Evolutionary conservation across 2,888 invertebrate genomes (phyloP).

Genomic region (Mythimna lalbum): DNA sequence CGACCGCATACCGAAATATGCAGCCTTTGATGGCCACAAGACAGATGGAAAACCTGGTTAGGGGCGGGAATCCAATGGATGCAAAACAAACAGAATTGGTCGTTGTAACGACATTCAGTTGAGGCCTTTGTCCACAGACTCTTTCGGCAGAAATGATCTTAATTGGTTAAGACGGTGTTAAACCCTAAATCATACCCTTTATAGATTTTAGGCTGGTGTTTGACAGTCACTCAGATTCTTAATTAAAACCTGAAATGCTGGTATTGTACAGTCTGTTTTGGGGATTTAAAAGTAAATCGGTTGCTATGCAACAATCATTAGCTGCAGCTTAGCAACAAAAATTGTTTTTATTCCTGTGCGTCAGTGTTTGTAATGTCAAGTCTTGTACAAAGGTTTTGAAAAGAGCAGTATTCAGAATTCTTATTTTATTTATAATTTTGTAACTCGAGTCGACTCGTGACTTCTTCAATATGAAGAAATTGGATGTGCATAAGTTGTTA

Average conservation of each 20-base stretch:
- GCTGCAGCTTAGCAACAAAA: conserved; percentile 73
- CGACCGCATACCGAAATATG: no score
- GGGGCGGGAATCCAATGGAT: no score
- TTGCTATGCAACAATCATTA: conserved; percentile 33
- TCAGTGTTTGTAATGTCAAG: conserved; percentile 51
- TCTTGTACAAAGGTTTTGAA: conserved; percentile 52
- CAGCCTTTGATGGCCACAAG: no score
- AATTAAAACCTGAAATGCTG: neutral
- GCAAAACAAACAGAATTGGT: no score
- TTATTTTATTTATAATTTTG: conserved; percentile 21
- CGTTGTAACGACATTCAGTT: no score
- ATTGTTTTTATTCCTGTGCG: conserved; percentile 57
- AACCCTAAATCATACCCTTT: no score
- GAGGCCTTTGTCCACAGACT: no score
- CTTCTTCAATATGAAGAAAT: conserved; percentile 56
- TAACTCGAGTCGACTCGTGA: conserved; percentile 1
- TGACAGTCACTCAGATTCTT: no score
- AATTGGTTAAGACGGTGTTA: no score
- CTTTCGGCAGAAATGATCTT: no score
- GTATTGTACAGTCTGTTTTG: neutral
- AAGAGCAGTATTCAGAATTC: conserved; percentile 30
- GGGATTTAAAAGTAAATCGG: conserved; percentile 16
- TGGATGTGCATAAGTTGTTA: conserved; percentile 71
- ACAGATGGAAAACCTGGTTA: no score
- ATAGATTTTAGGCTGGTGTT: no score